Evolutionary conservation across 2,888 invertebrate species (phyloP).

Genomic region (Hyalella azteca): DNA sequence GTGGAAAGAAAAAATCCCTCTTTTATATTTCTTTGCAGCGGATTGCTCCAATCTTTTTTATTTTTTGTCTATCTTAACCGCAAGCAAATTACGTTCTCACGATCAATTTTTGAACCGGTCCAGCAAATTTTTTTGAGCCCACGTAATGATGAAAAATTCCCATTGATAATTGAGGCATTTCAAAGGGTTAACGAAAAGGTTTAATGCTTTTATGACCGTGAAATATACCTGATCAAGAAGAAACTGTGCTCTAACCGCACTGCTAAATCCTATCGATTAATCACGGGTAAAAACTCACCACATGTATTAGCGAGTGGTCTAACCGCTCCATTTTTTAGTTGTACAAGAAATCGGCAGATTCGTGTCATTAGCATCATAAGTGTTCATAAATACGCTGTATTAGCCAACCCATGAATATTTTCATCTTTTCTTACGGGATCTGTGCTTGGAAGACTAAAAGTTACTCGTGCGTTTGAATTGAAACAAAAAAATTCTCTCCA

Average conservation of each 20-base stretch:
- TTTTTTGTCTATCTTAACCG: background rate
- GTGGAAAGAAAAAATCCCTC: too few species aligned
- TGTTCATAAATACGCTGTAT: background rate
- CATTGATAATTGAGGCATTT: constrained; percentile 13
- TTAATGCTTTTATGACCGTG: constrained; percentile 32
- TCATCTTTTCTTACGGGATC: too few species aligned
- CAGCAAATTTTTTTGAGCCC: background rate
- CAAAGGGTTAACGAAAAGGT: constrained; percentile 28
- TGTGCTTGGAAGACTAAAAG: too few species aligned
- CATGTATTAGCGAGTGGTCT: background rate
- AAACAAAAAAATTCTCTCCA: too few species aligned
- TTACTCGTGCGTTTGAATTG: too few species aligned
- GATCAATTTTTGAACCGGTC: background rate
- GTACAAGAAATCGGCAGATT: constrained; percentile 22
- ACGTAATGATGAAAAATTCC: constrained; percentile 6
- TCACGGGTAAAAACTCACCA: background rate
- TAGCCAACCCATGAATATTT: too few species aligned
- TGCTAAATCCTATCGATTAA: background rate
- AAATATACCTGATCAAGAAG: constrained; percentile 35
- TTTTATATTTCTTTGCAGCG: too few species aligned
- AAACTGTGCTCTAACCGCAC: constrained; percentile 19
- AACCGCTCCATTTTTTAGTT: background rate
- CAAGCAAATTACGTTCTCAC: constrained; percentile 8
- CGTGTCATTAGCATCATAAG: background rate
- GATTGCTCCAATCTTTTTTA: too few species aligned